Percentiles rank a stretch among this genome's conserved stretches.
Conservation (phyloP, 2,113 vertebrate genomes). For the Seriola rivoliana region DNA sequence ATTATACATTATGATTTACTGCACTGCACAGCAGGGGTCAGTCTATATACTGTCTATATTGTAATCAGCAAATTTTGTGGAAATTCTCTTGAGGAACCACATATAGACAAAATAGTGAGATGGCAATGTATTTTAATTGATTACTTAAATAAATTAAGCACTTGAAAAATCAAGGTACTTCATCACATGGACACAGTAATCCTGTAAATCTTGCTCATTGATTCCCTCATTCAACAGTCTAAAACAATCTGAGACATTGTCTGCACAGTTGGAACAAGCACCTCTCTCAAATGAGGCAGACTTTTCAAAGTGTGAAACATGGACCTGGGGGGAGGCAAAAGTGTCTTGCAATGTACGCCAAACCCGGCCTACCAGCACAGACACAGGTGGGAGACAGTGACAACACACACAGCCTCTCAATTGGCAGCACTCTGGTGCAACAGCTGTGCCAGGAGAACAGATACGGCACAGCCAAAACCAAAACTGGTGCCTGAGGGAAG, state of each 20-base stretch:
- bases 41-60: no score
- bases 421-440: not conserved
- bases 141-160: not conserved
- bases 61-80: not conserved
- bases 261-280: slow-evolving; percentile 11
- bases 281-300: slow-evolving; percentile 13
- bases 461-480: slow-evolving; percentile 11
- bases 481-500: not conserved
- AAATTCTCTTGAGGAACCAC: not conserved
- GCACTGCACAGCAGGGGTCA: no score
- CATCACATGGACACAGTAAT: not conserved
- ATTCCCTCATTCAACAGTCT: not conserved
- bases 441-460: slow-evolving; percentile 32
- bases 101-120: not conserved
- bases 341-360: slow-evolving; percentile 12
- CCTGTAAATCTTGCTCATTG: not conserved
- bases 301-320: slow-evolving; percentile 42
- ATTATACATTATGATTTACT: no score
- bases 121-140: not conserved
- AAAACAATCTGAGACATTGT: not conserved
- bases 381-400: slow-evolving; percentile 40
- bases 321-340: slow-evolving; percentile 16
- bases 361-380: slow-evolving; percentile 27
- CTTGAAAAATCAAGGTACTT: not conserved
- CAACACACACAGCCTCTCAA: slow-evolving; percentile 14